Evolutionary conservation across 35 echinoderm and acorn worm genomes (phyloP).

Genomic region (Ophiothrix spiculata): DNA sequence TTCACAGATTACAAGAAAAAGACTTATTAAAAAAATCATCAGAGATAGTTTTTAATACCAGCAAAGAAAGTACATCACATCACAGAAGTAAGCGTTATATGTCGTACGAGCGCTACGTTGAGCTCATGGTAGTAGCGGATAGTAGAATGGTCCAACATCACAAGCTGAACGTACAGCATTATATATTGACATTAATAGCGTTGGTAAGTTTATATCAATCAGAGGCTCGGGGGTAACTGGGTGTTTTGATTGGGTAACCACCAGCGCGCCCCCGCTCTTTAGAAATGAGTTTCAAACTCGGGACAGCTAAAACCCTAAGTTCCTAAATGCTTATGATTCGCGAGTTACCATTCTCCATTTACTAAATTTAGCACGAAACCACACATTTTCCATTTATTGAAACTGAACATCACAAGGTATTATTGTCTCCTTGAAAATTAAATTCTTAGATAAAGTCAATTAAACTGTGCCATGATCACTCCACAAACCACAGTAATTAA

Average conservation of each 20-base stretch:
- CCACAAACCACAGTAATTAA: no score
- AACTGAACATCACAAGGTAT: no score
- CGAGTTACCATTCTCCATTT: neutral
- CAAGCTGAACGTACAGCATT: constrained; percentile 75
- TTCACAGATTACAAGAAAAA: constrained; percentile 3
- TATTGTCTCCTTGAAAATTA: no score
- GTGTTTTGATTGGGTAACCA: neutral
- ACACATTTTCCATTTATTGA: neutral
- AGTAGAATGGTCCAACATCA: constrained; percentile 91
- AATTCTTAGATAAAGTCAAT: no score
- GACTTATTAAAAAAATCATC: neutral
- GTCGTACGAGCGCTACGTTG: constrained; percentile 80
- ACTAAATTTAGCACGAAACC: neutral
- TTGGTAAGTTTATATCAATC: constrained; percentile 66
- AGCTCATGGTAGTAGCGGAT: constrained; percentile 94
- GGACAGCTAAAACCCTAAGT: neutral
- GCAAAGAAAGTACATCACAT: neutral
- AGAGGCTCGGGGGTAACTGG: neutral
- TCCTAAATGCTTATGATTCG: neutral
- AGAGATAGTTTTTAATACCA: neutral
- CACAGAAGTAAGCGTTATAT: constrained; percentile 66
- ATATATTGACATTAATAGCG: constrained; percentile 81
- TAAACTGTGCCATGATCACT: no score
- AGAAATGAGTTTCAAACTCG: neutral
- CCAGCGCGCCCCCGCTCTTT: no score